Base-by-base conservation (phyloP, 35 echinoderm and acorn worm species). In the Strongylocentrotus purpuratus region DNA sequence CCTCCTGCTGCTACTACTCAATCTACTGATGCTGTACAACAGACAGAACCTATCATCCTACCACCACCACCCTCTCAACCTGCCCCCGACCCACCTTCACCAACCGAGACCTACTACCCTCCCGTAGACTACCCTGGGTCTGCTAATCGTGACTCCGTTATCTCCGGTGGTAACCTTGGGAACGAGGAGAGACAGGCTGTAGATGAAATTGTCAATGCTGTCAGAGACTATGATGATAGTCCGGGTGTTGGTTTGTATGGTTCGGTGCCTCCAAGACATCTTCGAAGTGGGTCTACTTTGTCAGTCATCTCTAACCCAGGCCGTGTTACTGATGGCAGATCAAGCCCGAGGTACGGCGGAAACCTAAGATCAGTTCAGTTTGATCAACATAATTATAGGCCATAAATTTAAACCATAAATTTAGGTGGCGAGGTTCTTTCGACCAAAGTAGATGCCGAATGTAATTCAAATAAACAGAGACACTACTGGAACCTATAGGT, bases 301-400 rank as follows among this genome's bases (percentile, higher is more conserved):
- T 89, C 87, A 33, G 87, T 89, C 12, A 89, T 89, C 13, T 89
- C 87, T 18, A 89, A 89, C 87, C 87, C 87, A 45, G 87, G 87
- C 17, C 87, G 87, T 45, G 87, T 89, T 17, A 89, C 87, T 31
- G 87, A 89, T 41, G 45, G 87, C 5, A 46, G 32, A 11, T 89
- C 87, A 33, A 89, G 87, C 25, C 87, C 87, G 12, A 45, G 87
- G 87, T 89, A 89, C 87, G 41, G 87, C 32, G 87, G 65, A 28
- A 78, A 78, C 65, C 65, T 78, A 78, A 89, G 87, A 89, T 89
- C 87, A 13, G 87, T 89, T 45, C 87, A 89, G 25, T 89, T 89
- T 25, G 87, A 89, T 46, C 4, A 33, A 0, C 25, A 78, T 59
- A 41, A 41, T 3, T 41, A 41, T 41, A 41, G 35, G 35, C 35